Evolutionary conservation across 2,888 invertebrate species (phyloP).

Genomic region (Dromius quadrimaculatus): DNA sequence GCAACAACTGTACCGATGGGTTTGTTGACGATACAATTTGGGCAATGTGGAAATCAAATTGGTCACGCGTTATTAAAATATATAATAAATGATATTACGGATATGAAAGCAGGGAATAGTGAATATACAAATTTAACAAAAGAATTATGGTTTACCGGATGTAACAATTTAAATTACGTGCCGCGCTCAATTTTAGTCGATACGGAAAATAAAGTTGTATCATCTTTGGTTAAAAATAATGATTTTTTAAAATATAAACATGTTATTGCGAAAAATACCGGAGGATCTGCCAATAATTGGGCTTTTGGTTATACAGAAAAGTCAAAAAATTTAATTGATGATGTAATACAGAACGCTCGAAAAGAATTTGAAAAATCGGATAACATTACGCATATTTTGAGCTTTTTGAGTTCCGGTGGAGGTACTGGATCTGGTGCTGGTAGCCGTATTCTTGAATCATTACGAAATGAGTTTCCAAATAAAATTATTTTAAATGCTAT

Average conservation of each 20-base stretch:
- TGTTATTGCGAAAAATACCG: constrained; percentile 64
- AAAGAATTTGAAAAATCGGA: constrained; percentile 67
- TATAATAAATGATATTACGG: constrained; percentile 64
- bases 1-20: constrained; percentile 59
- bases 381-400: constrained; percentile 65
- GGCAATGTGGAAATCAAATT: constrained; percentile 71
- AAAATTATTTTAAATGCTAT: constrained; percentile 65
- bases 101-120: constrained; percentile 59
- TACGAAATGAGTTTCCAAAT: constrained; percentile 66
- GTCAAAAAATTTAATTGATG: constrained; percentile 63
- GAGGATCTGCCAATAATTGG: constrained; percentile 71
- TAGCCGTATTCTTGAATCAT: constrained; percentile 64
- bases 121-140: constrained; percentile 62
- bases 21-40: constrained; percentile 68
- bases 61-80: constrained; percentile 66
- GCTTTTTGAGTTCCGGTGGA: constrained; percentile 68
- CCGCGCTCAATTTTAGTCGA: constrained; percentile 68
- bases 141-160: constrained; percentile 67
- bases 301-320: constrained; percentile 68
- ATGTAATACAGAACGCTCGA: constrained; percentile 64
- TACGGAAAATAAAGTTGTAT: constrained; percentile 68
- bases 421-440: constrained; percentile 71
- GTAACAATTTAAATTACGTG: constrained; percentile 61
- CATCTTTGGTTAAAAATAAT: constrained; percentile 59
- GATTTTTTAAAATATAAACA: constrained; percentile 65